Conservation (phyloP, 2,888 invertebrate genomes). For the Leptinotarsa peninsularis region DNA sequence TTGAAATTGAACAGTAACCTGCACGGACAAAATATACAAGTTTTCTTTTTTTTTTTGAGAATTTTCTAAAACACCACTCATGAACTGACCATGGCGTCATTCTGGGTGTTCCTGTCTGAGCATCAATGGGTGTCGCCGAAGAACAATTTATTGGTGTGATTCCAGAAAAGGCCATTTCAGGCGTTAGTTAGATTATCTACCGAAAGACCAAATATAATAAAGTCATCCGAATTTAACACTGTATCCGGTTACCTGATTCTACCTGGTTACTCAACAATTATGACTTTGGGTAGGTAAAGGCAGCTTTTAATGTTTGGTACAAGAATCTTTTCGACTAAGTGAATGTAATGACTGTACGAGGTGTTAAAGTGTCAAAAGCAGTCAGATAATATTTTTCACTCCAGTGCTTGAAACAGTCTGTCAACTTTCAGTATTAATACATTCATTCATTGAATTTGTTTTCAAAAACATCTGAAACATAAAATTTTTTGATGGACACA, state of each 20-base stretch:
- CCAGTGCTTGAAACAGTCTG: neutral
- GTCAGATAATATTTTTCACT: neutral
- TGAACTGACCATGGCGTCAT: slow-evolving; percentile 7
- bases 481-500: too few species aligned
- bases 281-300: slow-evolving; percentile 12
- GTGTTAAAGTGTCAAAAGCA: neutral
- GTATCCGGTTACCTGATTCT: slow-evolving; percentile 42
- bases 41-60: neutral
- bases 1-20: too few species aligned
- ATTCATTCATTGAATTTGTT: too few species aligned
- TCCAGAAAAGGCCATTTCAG: slow-evolving; percentile 37
- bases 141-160: slow-evolving; percentile 41
- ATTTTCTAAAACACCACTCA: neutral
- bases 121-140: slow-evolving; percentile 31
- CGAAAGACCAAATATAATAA: slow-evolving; percentile 41
- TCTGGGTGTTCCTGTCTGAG: slow-evolving; percentile 23
- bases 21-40: too few species aligned
- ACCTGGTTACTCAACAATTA: slow-evolving; percentile 38
- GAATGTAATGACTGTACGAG: slow-evolving; percentile 14
- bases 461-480: too few species aligned
- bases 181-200: slow-evolving; percentile 41
- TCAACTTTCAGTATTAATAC: too few species aligned
- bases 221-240: slow-evolving; percentile 40
- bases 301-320: slow-evolving; percentile 10
- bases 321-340: slow-evolving; percentile 15